Percentiles rank a stretch among this genome's conserved stretches.
Evolutionary conservation across 2,888 invertebrate genomes (phyloP).

Genomic region (Enchytraeus crypticus): DNA sequence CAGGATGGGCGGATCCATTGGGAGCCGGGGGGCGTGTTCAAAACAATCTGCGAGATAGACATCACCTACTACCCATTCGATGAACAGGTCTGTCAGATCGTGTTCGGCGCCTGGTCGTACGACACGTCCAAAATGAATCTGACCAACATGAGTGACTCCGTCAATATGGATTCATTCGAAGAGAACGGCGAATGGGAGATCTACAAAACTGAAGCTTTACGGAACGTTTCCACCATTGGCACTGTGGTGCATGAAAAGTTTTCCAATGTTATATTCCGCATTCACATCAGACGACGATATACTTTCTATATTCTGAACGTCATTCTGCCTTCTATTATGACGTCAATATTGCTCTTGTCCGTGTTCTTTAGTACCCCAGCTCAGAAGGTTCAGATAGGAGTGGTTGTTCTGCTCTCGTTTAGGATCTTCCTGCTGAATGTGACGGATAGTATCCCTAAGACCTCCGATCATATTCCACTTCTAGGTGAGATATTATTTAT

Average conservation of each 20-base stretch:
- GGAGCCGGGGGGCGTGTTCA: slow-evolving; percentile 32
- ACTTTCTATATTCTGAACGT: slow-evolving; percentile 32
- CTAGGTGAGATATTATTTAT: slow-evolving; percentile 21
- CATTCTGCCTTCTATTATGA: slow-evolving; percentile 30
- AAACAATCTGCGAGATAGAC: slow-evolving; percentile 30
- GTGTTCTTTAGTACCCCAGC: slow-evolving; percentile 32
- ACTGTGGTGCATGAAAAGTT: slow-evolving; percentile 14
- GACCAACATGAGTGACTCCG: slow-evolving; percentile 17
- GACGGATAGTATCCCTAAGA: slow-evolving; percentile 31
- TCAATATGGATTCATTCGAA: slow-evolving; percentile 29
- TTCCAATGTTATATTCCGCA: slow-evolving; percentile 26
- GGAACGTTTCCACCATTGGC: slow-evolving; percentile 1
- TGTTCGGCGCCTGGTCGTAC: slow-evolving; percentile 31
- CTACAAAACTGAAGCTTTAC: slow-evolving; percentile 13
- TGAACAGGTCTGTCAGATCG: slow-evolving; percentile 26
- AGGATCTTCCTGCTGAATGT: slow-evolving; percentile 31
- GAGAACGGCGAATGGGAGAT: slow-evolving; percentile 30
- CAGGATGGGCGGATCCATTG: slow-evolving; percentile 26
- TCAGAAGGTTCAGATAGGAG: slow-evolving; percentile 31
- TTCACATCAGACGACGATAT: slow-evolving; percentile 25
- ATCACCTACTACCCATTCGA: slow-evolving; percentile 32
- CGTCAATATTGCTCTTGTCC: slow-evolving; percentile 28
- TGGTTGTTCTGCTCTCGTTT: slow-evolving; percentile 30
- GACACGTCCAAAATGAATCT: slow-evolving; percentile 31
- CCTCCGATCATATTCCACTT: slow-evolving; percentile 30